These are phyloP conservation scores for Clarias macrocephalus DNA, from an alignment of 2,113 vertebrate species.

Conservation along the genomic window DNA sequence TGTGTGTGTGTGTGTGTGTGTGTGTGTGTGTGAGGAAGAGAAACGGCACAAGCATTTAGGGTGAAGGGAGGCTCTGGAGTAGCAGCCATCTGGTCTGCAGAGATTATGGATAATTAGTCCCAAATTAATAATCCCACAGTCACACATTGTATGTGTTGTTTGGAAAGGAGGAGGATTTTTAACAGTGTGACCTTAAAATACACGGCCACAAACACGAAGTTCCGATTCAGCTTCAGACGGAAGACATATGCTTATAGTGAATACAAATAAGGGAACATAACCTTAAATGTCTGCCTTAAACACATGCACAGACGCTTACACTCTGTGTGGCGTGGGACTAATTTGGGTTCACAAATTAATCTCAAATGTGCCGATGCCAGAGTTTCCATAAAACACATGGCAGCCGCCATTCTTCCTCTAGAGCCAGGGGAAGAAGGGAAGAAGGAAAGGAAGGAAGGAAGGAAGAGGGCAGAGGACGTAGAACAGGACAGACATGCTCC, in stretches of 20 bases:
- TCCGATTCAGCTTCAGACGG: not conserved
- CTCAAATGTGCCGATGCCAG: constrained; percentile 18
- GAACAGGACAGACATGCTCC: constrained; percentile 22
- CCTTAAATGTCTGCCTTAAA: constrained; percentile 10
- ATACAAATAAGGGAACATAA: constrained; percentile 1
- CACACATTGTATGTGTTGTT: not conserved
- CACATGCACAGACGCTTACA: not conserved
- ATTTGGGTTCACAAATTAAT: constrained; percentile 12
- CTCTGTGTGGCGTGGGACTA: not conserved
- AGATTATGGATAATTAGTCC: constrained; percentile 22
- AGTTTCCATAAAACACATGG: constrained; percentile 22
- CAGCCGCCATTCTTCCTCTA: constrained; percentile 32
- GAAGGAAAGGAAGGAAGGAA: constrained; percentile 18
- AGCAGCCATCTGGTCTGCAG: constrained; percentile 11
- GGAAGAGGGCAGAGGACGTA: constrained; percentile 24
- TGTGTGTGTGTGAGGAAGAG: no score
- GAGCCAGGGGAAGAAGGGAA: constrained; percentile 25
- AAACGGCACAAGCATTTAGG: not conserved
- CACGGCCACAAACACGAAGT: not conserved
- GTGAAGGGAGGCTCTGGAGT: not conserved
- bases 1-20: constrained; percentile 3
- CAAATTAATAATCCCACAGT: not conserved
- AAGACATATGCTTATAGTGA: not conserved
- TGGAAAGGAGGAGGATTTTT: not conserved
- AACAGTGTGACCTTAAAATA: not conserved